Evolutionary conservation across 2,113 vertebrate species (phyloP), one percentile per base, ranked within the genome.

Genomic region (Pterophyllum scalare): DNA sequence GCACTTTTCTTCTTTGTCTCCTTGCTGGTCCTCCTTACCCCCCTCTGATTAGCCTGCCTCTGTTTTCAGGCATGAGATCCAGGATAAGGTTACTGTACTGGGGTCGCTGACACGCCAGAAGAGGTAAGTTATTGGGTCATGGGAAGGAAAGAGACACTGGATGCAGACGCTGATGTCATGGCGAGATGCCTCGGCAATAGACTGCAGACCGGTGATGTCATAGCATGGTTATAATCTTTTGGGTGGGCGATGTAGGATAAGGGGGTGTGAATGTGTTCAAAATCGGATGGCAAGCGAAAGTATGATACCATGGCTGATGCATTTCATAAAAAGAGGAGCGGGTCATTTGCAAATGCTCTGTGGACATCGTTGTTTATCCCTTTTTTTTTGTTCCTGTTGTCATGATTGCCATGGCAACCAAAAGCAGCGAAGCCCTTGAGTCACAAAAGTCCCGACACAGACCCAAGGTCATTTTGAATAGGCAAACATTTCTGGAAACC

Each of bases 201-300:
- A 35, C 56, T 52, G 67, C 79, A 90, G 88, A 80, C 83, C 17
- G 84, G 81, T 94, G 91, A 95, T 90, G 89, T 93, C 91, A 94
- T 88, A 62, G 77, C 38, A 54, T 10, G 13, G 22, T 62, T 70
- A 19, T 15, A 82, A 80, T 75, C 26, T 75, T 75, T 61, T 62
- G 82, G 40, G 72, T 59, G 75, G 79, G 59, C 46, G 40, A 26
- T 33, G 33, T 35, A 38, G 15, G 58, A 59, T 26, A 74, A 5
- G 19, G 19, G 17, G 15, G 7, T 22, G 58, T 0, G 74, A 77
- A 76, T 59, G 28, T 62, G 4, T 26, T 70, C 7, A 77, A 57
- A 90, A 81, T 75, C 31, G 59, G 59, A 77, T n/a, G 14, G 0
- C 0, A 33, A 72, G 43, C n/a, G 46, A 19, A 64, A 64, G 65